Percentiles rank a stretch among this genome's conserved stretches.
Evolutionary conservation across 2,797 vertebrate genomes (phyloP).

Genomic region (Periophthalmus magnuspinnatus): DNA sequence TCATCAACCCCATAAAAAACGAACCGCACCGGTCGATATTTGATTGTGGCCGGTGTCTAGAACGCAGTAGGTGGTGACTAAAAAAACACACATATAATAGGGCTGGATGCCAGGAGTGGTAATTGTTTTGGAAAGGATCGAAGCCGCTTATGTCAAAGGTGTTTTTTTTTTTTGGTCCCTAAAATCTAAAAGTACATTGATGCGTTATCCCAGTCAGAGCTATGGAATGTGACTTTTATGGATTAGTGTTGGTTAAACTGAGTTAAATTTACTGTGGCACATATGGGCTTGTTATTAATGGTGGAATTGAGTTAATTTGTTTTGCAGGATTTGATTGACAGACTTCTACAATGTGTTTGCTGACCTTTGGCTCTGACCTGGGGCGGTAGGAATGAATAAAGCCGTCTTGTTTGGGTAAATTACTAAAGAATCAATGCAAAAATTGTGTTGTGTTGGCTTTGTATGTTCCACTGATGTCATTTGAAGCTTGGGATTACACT

Average conservation of each 20-base stretch:
- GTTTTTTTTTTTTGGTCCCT: constrained; percentile 15
- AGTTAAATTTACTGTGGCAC: not conserved
- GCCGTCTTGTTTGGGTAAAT: not conserved
- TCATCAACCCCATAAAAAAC: constrained; percentile 17
- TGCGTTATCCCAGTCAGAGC: constrained; percentile 36
- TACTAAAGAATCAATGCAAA: not conserved
- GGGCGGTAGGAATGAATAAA: constrained; percentile 47
- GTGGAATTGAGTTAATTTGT: not conserved
- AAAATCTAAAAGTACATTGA: constrained; percentile 29
- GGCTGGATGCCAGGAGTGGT: constrained; percentile 12
- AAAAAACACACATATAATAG: constrained; percentile 8
- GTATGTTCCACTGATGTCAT: not conserved
- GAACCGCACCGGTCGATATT: constrained; percentile 30
- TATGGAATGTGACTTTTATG: not conserved
- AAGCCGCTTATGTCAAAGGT: not conserved
- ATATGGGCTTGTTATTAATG: not conserved
- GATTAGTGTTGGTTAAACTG: not conserved
- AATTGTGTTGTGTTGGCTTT: constrained; percentile 1
- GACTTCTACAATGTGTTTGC: constrained; percentile 31
- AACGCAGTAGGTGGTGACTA: constrained; percentile 15
- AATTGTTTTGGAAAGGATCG: constrained; percentile 42
- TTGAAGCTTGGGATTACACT: not conserved
- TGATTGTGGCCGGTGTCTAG: constrained; percentile 22
- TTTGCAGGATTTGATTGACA: constrained; percentile 19
- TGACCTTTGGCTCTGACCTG: constrained; percentile 30